Evolutionary conservation across 2,113 vertebrate species (phyloP), one percentile per base, ranked within the genome.

Genomic region (Lophius piscatorius): DNA sequence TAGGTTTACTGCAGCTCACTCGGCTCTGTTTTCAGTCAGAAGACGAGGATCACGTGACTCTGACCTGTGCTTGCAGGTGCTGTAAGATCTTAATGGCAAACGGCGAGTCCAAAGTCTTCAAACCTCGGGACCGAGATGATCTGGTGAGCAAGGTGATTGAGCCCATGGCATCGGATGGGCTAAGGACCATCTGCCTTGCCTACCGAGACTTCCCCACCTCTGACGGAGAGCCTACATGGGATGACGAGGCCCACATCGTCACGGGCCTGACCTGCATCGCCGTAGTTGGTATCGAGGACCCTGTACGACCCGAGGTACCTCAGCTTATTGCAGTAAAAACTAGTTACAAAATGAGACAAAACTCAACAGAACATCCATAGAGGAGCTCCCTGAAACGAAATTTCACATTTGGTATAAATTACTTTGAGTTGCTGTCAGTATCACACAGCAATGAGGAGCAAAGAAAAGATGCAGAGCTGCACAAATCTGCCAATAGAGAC

Each of bases 211-310:
- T 99, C 54, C 91, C 92, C 51, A 78, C 84, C 12, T 78, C 91
- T 49, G 95, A 98, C 7, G 91, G 91, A 51, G 94, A 96, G 65
- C 95, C 95, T 0, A 93, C 97, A 46, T 99, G 97, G 97, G 95
- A 98, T 66, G 92, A 96, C 9, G 97, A 99, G 82, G 90, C 88
- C 9, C 92, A 94, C 20, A 94, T 99, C 28, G 91, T 98, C 59
- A 91, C 92, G 26, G 92, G 91, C 40, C 95, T 99, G 65, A 98
- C 95, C 0, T 99, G 95, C 75, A 91, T 99, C 59, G 92, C 93
- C 52, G 92, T 99, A 50, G 97, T 99, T 55, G 97, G 97, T 57
- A 99, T 99, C 78, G 97, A 99, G 90, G 97, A 99, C 76, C 97
- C 97, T 24, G 96, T 99, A 71, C 90, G 97, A 78, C 94, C 93